Base-by-base conservation (phyloP, 2,797 vertebrate species). In the Semotilus atromaculatus region DNA sequence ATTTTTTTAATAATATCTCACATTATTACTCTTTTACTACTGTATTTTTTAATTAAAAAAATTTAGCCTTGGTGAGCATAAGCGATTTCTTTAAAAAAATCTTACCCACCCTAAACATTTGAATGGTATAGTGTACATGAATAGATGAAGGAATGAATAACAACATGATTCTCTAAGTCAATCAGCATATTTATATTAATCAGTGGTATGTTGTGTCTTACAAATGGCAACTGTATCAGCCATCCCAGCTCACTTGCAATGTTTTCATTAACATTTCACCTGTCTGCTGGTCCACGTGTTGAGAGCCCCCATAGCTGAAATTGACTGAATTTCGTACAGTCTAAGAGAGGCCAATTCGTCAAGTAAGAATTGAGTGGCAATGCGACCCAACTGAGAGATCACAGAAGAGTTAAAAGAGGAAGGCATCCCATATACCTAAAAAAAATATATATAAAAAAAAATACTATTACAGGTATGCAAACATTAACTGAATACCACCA, bases 351-450 rank as follows among this genome's bases (percentile, higher is more conserved):
- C 89, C 87, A 96, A 89, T 89, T 96, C 95, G 0, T 93, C 93
- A 43, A 80, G 21, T 0, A 93, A 90, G 80, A 96, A 83, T 81
- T 91, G 91, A 29, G 85, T 68, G 0, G 93, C 91, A 71, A 96
- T 81, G 31, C 45, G 83, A 4, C 95, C 95, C 81, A 96, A 90
- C 93, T 95, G 95, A 86, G 93, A 80, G 74, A 95, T 93, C 84
- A 95, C 23, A 23, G 92, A 92, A 45, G 92, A 92, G 70, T 93
- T 91, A 79, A 95, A 93, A 74, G 92, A 90, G 0, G 94, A 90
- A n/a, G 89, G 87, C 0, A 90, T 89, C 10, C 95, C 95, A 11
- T 94, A 92, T 14, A 94, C 91, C 96, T 96, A 84, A 2, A 74
- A n/a, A 82, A 7, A 45, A 16, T n/a, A n/a, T n/a, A n/a, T n/a